A percentile compares a stretch with the other conserved stretches of the same genome.
Evolutionary conservation across 2,888 invertebrate genomes (phyloP).

Genomic region (Agriopis aurantiaria): DNA sequence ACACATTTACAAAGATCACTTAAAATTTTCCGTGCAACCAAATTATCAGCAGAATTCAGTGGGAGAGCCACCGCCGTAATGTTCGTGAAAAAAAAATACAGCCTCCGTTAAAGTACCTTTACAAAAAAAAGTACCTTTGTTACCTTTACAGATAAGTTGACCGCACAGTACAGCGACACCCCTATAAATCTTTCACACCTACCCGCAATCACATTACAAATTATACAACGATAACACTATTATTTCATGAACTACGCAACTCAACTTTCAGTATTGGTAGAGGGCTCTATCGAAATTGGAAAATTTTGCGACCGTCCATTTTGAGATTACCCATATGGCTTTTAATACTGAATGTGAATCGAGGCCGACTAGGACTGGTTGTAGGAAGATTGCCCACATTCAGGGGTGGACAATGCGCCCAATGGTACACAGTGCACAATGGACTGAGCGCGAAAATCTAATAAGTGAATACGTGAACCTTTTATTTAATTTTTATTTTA

Average conservation of each 20-base stretch:
- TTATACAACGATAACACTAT: constrained; percentile 51
- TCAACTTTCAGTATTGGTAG: not conserved
- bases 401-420: constrained; percentile 59
- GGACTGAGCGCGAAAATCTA: constrained; percentile 49
- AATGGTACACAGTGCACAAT: constrained; percentile 57
- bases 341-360: constrained; percentile 7
- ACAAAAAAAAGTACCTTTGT: no score
- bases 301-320: constrained; percentile 33
- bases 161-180: constrained; percentile 6
- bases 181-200: constrained; percentile 62
- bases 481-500: no score
- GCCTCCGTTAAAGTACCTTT: no score
- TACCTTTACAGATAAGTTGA: no score
- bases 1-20: no score
- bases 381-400: constrained; percentile 56
- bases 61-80: no score
- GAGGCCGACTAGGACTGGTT: constrained; percentile 48
- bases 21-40: no score
- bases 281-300: constrained; percentile 24
- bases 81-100: not conserved
- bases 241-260: constrained; percentile 1
- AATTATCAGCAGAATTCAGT: no score
- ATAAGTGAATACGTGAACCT: no score
- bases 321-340: constrained; percentile 33
- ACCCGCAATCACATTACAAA: constrained; percentile 62